A percentile compares a stretch with the other conserved stretches of the same genome.
These are phyloP conservation scores for Aurelia aurita complex sp. Pacific DNA, from an alignment of 30 jellyfish, hydroid and myxozoan genomes.

Conservation along the genomic window DNA sequence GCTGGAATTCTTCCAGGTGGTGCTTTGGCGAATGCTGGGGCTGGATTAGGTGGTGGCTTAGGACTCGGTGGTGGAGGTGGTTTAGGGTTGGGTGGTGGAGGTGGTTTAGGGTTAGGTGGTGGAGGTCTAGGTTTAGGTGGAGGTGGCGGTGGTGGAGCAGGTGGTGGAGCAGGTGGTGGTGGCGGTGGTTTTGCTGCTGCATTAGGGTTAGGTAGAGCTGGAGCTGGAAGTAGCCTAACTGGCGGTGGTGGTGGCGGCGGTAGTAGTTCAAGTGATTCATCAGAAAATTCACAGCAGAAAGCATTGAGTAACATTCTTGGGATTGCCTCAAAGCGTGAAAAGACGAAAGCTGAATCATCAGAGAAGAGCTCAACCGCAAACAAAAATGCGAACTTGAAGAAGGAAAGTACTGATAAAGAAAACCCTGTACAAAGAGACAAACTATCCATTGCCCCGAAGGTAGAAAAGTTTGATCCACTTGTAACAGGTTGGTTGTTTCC, in stretches of 20 bases:
- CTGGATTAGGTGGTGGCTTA: conserved; percentile 48
- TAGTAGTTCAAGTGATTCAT: conserved; percentile 20
- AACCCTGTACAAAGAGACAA: conserved; percentile 26
- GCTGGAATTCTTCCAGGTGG: conserved; percentile 41
- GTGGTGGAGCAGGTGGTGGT: conserved; percentile 5
- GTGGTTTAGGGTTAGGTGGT: background rate
- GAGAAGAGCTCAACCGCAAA: background rate
- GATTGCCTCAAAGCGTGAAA: conserved; percentile 39
- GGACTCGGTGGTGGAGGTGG: conserved; percentile 6
- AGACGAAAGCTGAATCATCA: conserved; percentile 2
- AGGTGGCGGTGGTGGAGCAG: background rate
- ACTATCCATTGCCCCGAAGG: conserved; percentile 19
- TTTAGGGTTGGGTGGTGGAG: conserved; percentile 5
- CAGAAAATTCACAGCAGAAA: conserved; percentile 12
- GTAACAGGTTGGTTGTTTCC: conserved; percentile 28
- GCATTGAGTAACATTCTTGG: conserved; percentile 39
- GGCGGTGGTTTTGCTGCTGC: conserved; percentile 38
- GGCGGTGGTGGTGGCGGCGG: too few species aligned
- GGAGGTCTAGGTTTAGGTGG: background rate
- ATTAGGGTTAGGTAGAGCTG: conserved; percentile 18
- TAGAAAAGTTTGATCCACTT: background rate
- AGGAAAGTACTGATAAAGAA: background rate
- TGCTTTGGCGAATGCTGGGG: conserved; percentile 40
- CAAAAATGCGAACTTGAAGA: background rate
- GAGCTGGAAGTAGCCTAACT: conserved; percentile 36